These are phyloP conservation scores for Telenomus remus DNA, from an alignment of 1,140 invertebrate genomes.

Conservation along the genomic window DNA sequence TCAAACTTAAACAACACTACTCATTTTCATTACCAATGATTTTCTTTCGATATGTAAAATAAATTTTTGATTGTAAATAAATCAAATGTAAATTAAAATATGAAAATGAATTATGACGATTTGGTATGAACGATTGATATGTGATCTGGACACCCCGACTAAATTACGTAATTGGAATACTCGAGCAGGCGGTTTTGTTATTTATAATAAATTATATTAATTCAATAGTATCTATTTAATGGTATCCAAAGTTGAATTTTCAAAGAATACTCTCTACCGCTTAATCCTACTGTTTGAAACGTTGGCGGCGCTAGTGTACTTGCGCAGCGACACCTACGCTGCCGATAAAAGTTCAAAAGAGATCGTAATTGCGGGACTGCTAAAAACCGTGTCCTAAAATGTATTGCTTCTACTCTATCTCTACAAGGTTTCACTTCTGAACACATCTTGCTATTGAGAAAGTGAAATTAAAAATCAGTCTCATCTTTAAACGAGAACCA, in stretches of 20 bases:
- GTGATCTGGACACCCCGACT: conserved; percentile 3
- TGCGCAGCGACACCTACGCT: neutral
- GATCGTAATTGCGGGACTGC: neutral
- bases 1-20: neutral
- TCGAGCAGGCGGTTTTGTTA: conserved; percentile 5
- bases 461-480: too few relatives aligned
- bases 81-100: too few relatives aligned
- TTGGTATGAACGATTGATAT: neutral
- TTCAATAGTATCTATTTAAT: too few relatives aligned
- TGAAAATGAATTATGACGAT: too few relatives aligned
- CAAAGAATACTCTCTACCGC: neutral
- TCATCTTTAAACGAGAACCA: too few relatives aligned
- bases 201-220: neutral
- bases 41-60: neutral
- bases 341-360: neutral
- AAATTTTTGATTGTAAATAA: neutral
- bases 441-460: too few relatives aligned
- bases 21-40: neutral
- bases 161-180: conserved; percentile 2
- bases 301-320: neutral
- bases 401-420: too few relatives aligned
- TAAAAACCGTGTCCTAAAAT: neutral
- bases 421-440: too few relatives aligned
- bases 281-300: neutral
- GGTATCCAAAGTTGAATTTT: neutral